Base-by-base conservation (phyloP, 2,797 vertebrate species). In the Cercopithecus petaurista region DNA sequence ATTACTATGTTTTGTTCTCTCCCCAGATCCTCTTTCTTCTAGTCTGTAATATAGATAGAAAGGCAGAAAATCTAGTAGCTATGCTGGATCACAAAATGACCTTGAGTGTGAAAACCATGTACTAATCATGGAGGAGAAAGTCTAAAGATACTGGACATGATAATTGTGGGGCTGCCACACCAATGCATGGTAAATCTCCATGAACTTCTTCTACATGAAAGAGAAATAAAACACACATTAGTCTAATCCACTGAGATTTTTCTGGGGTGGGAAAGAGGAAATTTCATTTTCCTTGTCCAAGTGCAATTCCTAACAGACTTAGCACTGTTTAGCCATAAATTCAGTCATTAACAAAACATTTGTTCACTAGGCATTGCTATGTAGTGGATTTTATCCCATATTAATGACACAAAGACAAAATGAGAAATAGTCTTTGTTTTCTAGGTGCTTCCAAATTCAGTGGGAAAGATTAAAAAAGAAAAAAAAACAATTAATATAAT, bases 151-250 rank as follows among this genome's bases (percentile, higher is more conserved):
- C 6, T 72, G 43, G 5, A 33, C 86, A 46, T 91, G 46, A 46
- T 80, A 4, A n/a, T 48, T 41, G 39, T 55, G 15, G 14, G 4
- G 36, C 24, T 81, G 41, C 55, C 61, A n/a, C 5, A 91, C 2
- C 24, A 94, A 46, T 43, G 57, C 12, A 64, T 90, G 43, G 43
- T 41, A 22, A 88, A 30, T 72, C 33, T 12, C 30, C 64, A n/a
- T 70, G 55, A 24, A 57, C 19, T 43, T 88, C 1, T 76, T 87
- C 61, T 70, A 80, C 10, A 61, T 79, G 17, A 90, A 85, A 86
- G 30, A 88, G 10, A 90, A 88, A 94, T 72, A 26, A 84, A 95
- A 93, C 24, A 80, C 21, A 70, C n/a, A 30, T 93, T 79, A 86
- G 5, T 84, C 15, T 93, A 88, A 88, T 36, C 52, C 41, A 30